Percentiles rank a stretch among this genome's conserved stretches.
phyloP scores from a whole-genome alignment of 2,888 invertebrate species.

The Micropterix aruncella region DNA sequence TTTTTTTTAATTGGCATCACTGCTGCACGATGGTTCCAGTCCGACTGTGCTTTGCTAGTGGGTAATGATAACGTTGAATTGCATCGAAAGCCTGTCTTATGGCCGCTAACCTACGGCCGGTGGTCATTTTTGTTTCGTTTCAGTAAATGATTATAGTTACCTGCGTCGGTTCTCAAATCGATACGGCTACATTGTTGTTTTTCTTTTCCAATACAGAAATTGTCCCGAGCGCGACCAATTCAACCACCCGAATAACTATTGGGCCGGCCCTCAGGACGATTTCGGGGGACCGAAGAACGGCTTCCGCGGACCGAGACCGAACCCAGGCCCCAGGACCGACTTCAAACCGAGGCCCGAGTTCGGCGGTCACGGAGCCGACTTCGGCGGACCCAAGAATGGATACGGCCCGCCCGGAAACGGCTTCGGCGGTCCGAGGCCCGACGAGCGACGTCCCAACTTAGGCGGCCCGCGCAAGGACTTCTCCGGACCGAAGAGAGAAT shows the following conservation, averaged over 20 bases:
- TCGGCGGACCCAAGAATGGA: conserved; percentile 27
- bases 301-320: conserved; percentile 28
- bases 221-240: conserved; percentile 29
- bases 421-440: conserved; percentile 26
- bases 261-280: conserved; percentile 19
- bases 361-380: conserved; percentile 33
- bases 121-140: too few species aligned
- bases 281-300: conserved; percentile 35
- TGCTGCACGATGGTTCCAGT: too few species aligned
- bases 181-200: conserved; percentile 1
- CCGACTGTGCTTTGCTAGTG: too few species aligned
- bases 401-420: conserved; percentile 27
- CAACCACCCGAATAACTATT: conserved; percentile 21
- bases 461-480: conserved; percentile 5
- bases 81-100: too few species aligned
- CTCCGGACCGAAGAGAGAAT: conserved; percentile 20
- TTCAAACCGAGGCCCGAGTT: conserved; percentile 36
- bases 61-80: too few species aligned
- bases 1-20: too few species aligned
- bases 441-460: conserved; percentile 16
- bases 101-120: too few species aligned
- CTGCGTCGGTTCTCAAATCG: too few species aligned
- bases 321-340: conserved; percentile 23
- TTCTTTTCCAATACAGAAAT: conserved; percentile 36
- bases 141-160: too few species aligned